phyloP scores from a whole-genome alignment of 2,113 vertebrate genomes.

The Salvelinus fontinalis region DNA sequence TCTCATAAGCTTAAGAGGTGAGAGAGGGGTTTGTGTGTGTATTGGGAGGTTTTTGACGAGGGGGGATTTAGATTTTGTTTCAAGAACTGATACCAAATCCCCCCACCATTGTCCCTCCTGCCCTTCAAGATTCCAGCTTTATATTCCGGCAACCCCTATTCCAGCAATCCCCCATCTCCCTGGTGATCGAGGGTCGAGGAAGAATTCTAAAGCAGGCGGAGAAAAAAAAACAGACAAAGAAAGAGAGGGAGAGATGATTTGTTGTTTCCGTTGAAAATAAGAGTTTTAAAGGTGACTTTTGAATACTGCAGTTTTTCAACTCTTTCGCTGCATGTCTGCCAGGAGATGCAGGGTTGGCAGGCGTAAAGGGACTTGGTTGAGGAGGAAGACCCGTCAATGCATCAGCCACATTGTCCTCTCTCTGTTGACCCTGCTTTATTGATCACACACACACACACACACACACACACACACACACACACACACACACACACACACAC shows the following conservation, averaged over 20 bases:
- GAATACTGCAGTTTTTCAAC: neutral
- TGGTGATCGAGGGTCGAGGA: constrained; percentile 5
- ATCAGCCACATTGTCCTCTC: neutral
- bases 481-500: no score
- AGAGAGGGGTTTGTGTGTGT: no score
- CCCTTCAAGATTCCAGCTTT: neutral
- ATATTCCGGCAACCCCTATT: constrained; percentile 19
- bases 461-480: neutral
- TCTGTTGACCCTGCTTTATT: neutral
- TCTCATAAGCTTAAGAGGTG: no score
- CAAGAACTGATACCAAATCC: no score
- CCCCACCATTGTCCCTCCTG: neutral
- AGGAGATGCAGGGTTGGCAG: neutral
- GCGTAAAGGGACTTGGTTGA: no score
- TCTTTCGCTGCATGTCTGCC: neutral
- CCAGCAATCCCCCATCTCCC: constrained; percentile 8
- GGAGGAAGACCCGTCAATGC: neutral
- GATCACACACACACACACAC: neutral
- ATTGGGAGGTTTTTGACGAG: no score
- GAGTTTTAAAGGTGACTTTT: constrained; percentile 17
- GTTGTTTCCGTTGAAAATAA: constrained; percentile 1
- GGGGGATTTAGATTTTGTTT: no score
- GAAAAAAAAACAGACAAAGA: neutral
- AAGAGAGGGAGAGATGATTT: neutral
- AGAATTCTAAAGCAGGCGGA: constrained; percentile 11